phyloP scores from a whole-genome alignment of 2,797 vertebrate genomes.

The Enteromius viviparus region DNA sequence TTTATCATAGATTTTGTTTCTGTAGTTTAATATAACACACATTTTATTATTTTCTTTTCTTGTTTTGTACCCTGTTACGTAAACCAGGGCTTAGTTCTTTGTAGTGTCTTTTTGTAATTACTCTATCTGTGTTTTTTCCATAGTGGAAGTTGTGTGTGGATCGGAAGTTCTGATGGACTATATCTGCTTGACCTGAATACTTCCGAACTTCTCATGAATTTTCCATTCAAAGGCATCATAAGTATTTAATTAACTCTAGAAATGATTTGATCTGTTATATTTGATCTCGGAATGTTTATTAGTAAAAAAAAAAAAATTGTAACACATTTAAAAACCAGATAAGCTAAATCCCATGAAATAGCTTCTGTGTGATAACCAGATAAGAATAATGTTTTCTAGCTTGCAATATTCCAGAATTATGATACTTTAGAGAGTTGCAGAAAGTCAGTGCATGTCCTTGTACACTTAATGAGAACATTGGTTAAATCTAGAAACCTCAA shows the following conservation, averaged over 20 bases:
- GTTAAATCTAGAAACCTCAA: not conserved
- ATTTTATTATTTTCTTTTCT: not conserved
- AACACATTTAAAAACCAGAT: not conserved
- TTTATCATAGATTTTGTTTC: not conserved
- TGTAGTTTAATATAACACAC: not conserved
- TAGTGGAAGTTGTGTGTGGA: constrained; percentile 76
- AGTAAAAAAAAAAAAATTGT: not conserved
- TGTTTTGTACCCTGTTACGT: not conserved
- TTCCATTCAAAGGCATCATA: constrained; percentile 82
- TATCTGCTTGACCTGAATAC: constrained; percentile 83
- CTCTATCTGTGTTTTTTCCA: constrained; percentile 28
- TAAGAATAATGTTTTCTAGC: not conserved
- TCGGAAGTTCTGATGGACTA: constrained; percentile 85
- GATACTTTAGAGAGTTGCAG: not conserved
- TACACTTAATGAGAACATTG: constrained; percentile 4
- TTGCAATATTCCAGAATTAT: not conserved
- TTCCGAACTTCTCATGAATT: constrained; percentile 79
- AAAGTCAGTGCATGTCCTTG: not conserved
- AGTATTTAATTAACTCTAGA: constrained; percentile 14
- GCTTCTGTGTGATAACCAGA: not conserved
- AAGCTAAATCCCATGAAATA: not conserved
- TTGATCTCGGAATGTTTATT: not conserved
- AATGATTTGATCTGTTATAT: too few relatives aligned
- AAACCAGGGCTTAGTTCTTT: not conserved
- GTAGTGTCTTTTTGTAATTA: constrained; percentile 27